Evolutionary conservation across 2,113 vertebrate species (phyloP), one percentile per base, ranked within the genome.

Genomic region (Gopherus flavomarginatus): DNA sequence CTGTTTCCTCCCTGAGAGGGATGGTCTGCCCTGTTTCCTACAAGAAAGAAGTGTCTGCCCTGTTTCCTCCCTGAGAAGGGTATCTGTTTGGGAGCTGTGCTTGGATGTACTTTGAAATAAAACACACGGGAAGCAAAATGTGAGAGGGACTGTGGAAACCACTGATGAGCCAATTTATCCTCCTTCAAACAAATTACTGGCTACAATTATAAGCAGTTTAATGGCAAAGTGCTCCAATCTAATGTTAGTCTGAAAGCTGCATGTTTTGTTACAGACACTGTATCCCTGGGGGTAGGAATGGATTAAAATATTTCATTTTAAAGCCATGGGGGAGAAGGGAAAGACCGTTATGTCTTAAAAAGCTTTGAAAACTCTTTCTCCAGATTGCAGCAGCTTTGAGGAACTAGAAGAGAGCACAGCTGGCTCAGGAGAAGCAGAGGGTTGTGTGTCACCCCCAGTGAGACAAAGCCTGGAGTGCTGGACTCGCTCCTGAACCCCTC

Each of bases 261-360:
- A 84, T 86, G 88, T 84, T 85, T 94, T 88, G 65, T 90, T 93
- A 82, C 14, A 93, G 81, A 93, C 92, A 90, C 57, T 5, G 14
- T 90, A 65, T 88, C 86, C 72, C 56, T 11, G 49, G 84, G 86
- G 69, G 5, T 10, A 65, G 2, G 81, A 62, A 88, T 82, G 83
- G 81, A 95, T 94, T 91, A 94, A 95, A 96, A 91, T 77, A 91
- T 86, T 94, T 82, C 75, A 65, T 94, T 93, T 96, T 91, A 89
- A n/a, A 50, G 81, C 75, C 65, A 53, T 31, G 42, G 88, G 11
- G 35, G 52, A 69, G 50, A 85, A 8, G 2, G 47, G 82, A 85
- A 85, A 11, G 12, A 8, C 1, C 29, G 80, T 81, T 75, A n/a
- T 95, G 57, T n/a, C 16, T 31, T 79, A 59, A 27, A 13, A 31